Evolutionary conservation across 2,888 invertebrate genomes (phyloP).

Genomic region (Latrodectus elegans): DNA sequence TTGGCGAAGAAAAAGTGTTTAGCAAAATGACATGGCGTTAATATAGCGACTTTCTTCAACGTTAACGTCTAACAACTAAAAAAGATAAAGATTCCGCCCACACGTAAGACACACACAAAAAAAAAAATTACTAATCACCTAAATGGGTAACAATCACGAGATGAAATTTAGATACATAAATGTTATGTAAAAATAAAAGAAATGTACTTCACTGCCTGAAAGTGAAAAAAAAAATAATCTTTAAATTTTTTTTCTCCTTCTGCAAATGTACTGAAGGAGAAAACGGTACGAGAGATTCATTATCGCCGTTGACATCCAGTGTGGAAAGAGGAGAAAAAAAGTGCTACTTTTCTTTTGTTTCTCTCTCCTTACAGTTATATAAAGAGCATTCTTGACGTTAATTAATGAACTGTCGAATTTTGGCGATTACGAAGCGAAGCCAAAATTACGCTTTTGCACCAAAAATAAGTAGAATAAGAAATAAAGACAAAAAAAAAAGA

Average conservation of each 20-base stretch:
- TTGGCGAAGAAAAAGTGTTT: not conserved
- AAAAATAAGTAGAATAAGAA: not conserved
- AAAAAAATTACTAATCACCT: conserved; percentile 10
- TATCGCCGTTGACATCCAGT: conserved; percentile 1
- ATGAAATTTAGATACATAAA: conserved; percentile 31
- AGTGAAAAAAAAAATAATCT: conserved; percentile 1
- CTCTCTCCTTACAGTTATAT: conserved; percentile 10
- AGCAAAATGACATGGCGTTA: not conserved
- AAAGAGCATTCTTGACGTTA: conserved; percentile 14
- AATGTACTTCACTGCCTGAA: not conserved
- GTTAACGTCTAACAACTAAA: conserved; percentile 30
- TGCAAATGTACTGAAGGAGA: not conserved
- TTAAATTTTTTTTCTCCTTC: not conserved
- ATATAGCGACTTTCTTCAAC: not conserved
- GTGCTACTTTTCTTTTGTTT: not conserved
- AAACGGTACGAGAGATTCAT: conserved; percentile 27
- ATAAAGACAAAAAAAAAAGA: not conserved
- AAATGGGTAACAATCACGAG: conserved; percentile 27
- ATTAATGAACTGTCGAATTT: conserved; percentile 36
- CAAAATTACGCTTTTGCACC: not conserved
- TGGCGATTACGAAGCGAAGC: not conserved
- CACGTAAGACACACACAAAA: not conserved
- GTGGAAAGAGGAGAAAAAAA: conserved; percentile 15
- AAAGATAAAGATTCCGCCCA: not conserved
- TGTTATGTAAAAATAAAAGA: not conserved